phyloP scores from a whole-genome alignment of 92 coral and sea anemone genomes.

The Nematostella vectensis region DNA sequence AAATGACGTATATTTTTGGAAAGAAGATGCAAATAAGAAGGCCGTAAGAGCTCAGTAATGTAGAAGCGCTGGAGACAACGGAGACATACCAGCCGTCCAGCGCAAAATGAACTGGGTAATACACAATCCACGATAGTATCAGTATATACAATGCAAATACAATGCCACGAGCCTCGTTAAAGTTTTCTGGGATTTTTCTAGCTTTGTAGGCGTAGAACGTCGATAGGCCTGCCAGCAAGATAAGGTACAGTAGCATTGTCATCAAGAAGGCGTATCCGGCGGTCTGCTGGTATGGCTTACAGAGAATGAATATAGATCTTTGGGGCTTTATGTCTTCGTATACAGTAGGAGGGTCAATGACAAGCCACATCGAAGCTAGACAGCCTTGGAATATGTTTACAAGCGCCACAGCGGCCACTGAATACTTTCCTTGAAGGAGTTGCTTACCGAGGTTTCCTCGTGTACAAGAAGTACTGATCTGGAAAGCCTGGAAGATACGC shows the following conservation, averaged over 20 bases:
- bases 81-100: conserved; percentile 51
- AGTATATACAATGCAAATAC: conserved; percentile 59
- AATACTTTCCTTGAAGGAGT: conserved; percentile 6
- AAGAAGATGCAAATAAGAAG: conserved; percentile 47
- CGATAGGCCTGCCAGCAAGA: conserved; percentile 28
- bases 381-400: conserved; percentile 11
- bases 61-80: conserved; percentile 42
- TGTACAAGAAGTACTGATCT: neutral
- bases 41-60: conserved; percentile 50
- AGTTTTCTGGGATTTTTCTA: conserved; percentile 58
- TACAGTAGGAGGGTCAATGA: conserved; percentile 40
- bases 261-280: conserved; percentile 25
- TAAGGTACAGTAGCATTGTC: conserved; percentile 25
- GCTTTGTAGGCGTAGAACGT: conserved; percentile 58
- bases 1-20: conserved; percentile 48
- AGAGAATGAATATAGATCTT: conserved; percentile 31
- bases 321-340: conserved; percentile 24
- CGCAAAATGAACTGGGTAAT: conserved; percentile 48
- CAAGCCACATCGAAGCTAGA: conserved; percentile 25
- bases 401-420: conserved; percentile 6
- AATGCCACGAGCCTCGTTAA: conserved; percentile 51
- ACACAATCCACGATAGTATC: conserved; percentile 47
- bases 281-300: conserved; percentile 26
- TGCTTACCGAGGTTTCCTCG: neutral
- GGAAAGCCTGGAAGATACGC: conserved; percentile 14